Base-by-base conservation (phyloP, 2,113 vertebrate species). In the Hydrolagus affinis region DNA sequence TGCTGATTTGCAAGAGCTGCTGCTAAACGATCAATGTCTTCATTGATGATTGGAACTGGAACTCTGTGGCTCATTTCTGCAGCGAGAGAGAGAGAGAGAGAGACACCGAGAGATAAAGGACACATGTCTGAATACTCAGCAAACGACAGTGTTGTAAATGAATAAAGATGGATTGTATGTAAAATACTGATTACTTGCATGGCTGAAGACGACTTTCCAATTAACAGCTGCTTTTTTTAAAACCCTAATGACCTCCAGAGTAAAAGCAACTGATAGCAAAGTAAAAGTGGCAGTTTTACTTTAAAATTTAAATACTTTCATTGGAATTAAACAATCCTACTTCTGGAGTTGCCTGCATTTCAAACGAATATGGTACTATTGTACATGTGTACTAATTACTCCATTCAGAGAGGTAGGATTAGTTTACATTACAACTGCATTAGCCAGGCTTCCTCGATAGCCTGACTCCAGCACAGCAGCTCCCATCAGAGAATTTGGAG, bases 11-110 rank as follows among this genome's bases (percentile, higher is more conserved):
- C 92, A 64, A 97, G 91, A 86, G 94, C 88, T 1, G 94, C 93
- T 0, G 95, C 96, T 6, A 98, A 90, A 62, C 94, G 88, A 90
- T 98, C 95, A 0, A 98, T 98, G 86, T 97, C 94, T 74, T 94
- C 91, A 72, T 97, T 96, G 85, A 96, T 86, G 76, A 93, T 92
- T 44, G 94, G 89, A 15, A 32, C 15, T 44, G 94, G 89, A 15
- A 32, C 15, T 57, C 30, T 2, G 8, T 56, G 69, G 2, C 11
- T 11, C n/a, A 4, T 68, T 11, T 8, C 60, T 28, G 30, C 32
- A 83, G 74, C 72, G 23, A 64, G 28, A 87, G 85, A 72, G 72
- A 87, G 62, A 86, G 9, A 70, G 60, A 85, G 30, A 86, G 17
- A 78, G 21, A 83, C 77, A 66, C 23, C 1, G 86, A 62, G 6